phyloP scores from a whole-genome alignment of 2,888 invertebrate species.

The Diploptera punctata region DNA sequence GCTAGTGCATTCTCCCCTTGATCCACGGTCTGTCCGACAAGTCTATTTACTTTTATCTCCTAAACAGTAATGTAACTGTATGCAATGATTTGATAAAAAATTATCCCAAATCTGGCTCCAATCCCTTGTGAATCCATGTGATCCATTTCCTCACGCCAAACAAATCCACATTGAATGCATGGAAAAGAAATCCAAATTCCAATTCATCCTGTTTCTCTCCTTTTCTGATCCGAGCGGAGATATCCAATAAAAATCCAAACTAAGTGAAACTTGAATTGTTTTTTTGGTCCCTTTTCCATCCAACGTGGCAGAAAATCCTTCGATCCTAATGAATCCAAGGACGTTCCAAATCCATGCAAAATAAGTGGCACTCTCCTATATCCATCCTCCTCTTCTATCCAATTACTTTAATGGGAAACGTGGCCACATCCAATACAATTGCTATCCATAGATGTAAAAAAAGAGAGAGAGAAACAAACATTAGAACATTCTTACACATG shows the following conservation, averaged over 20 bases:
- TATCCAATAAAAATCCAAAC: slow-evolving; percentile 25
- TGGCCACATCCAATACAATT: slow-evolving; percentile 41
- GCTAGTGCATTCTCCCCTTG: slow-evolving; percentile 11
- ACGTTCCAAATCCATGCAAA: slow-evolving; percentile 27
- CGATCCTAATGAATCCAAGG: slow-evolving; percentile 38
- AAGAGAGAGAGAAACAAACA: slow-evolving; percentile 40
- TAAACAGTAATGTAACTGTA: background rate
- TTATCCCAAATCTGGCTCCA: slow-evolving; percentile 18
- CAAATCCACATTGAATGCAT: slow-evolving; percentile 19
- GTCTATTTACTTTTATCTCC: background rate
- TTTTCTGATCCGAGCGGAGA: slow-evolving; percentile 35
- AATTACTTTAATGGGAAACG: slow-evolving; percentile 36
- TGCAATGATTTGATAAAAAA: background rate
- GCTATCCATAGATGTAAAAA: slow-evolving; percentile 42
- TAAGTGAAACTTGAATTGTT: slow-evolving; percentile 11
- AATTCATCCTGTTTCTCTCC: slow-evolving; percentile 22
- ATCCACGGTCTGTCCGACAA: background rate
- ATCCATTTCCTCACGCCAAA: slow-evolving; percentile 10
- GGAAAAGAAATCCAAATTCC: slow-evolving; percentile 28
- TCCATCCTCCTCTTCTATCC: slow-evolving; percentile 31
- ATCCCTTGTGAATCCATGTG: slow-evolving; percentile 26
- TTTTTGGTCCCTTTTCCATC: slow-evolving; percentile 25
- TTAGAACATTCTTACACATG: slow-evolving; percentile 31
- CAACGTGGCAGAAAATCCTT: slow-evolving; percentile 34
- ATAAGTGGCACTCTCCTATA: slow-evolving; percentile 25